Conservation (phyloP, 1,140 invertebrate species). For the Papilio xuthus region DNA sequence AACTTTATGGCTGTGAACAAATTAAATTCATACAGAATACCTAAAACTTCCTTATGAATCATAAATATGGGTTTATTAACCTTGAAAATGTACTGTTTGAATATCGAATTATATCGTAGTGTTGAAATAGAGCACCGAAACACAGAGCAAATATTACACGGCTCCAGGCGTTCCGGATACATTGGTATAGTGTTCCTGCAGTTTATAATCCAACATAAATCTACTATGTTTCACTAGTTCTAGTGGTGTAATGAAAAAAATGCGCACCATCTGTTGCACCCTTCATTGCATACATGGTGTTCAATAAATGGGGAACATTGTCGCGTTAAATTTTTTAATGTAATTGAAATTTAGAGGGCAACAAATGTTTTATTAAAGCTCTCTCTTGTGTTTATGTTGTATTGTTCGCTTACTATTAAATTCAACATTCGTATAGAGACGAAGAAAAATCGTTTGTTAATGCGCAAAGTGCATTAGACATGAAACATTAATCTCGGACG, state of each 20-base stretch:
- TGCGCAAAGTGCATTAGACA: slow-evolving; percentile 31
- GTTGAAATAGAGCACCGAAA: slow-evolving; percentile 43
- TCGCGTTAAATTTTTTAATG: slow-evolving; percentile 75
- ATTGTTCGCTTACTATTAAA: slow-evolving; percentile 30
- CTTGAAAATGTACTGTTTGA: slow-evolving; percentile 19
- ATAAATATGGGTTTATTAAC: slow-evolving; percentile 4
- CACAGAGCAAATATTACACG: slow-evolving; percentile 67
- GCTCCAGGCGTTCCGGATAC: slow-evolving; percentile 68
- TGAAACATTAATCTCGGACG: slow-evolving; percentile 31
- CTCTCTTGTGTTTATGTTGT: slow-evolving; percentile 37
- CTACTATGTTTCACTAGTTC: slow-evolving; percentile 70
- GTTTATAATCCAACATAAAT: slow-evolving; percentile 77
- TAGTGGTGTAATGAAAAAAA: slow-evolving; percentile 77
- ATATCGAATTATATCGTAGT: slow-evolving; percentile 36
- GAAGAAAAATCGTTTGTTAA: slow-evolving; percentile 35
- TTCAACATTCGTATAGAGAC: background rate
- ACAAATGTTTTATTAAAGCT: slow-evolving; percentile 75
- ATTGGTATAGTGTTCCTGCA: slow-evolving; percentile 66
- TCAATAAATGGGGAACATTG: slow-evolving; percentile 67
- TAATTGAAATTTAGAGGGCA: slow-evolving; percentile 76
- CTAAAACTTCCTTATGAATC: slow-evolving; percentile 12
- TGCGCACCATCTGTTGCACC: slow-evolving; percentile 78
- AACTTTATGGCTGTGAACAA: background rate
- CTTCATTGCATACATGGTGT: slow-evolving; percentile 69
- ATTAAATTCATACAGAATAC: slow-evolving; percentile 5